phyloP scores from a whole-genome alignment of 1,140 invertebrate species.

The Drosophila lacertosa region DNA sequence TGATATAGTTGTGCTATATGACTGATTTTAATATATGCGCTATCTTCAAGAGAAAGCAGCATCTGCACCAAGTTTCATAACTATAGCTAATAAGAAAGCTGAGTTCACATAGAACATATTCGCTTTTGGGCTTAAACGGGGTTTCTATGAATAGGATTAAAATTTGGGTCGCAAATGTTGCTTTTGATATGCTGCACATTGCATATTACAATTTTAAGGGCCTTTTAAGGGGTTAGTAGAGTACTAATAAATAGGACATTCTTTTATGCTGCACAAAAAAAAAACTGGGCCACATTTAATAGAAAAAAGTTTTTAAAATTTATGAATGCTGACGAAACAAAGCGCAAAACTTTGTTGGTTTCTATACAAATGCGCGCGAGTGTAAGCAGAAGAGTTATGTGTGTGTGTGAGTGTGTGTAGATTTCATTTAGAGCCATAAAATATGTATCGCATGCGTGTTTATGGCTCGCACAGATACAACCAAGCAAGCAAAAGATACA shows the following conservation, averaged over 20 bases:
- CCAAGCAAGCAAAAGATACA: slow-evolving; percentile 32
- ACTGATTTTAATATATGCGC: no score
- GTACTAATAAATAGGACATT: not conserved
- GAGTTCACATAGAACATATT: not conserved
- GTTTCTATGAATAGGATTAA: no score
- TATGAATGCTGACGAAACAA: slow-evolving; percentile 22
- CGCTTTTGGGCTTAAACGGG: no score
- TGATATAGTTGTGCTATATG: no score
- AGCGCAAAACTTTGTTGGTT: slow-evolving; percentile 16
- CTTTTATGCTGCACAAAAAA: not conserved
- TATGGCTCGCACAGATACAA: slow-evolving; percentile 33
- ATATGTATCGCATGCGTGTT: slow-evolving; percentile 73
- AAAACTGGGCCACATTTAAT: slow-evolving; percentile 33
- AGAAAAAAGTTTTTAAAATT: slow-evolving; percentile 8
- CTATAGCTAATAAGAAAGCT: not conserved
- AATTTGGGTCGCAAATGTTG: no score
- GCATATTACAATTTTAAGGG: no score
- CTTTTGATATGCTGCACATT: not conserved
- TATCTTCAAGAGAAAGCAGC: no score
- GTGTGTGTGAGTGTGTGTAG: slow-evolving; percentile 28
- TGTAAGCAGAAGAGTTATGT: slow-evolving; percentile 18
- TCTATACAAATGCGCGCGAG: slow-evolving; percentile 14
- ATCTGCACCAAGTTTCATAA: not conserved
- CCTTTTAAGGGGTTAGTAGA: not conserved
- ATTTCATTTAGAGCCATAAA: slow-evolving; percentile 61